Base-by-base conservation (phyloP, 2,797 vertebrate species). In the Podarcis siculus region DNA sequence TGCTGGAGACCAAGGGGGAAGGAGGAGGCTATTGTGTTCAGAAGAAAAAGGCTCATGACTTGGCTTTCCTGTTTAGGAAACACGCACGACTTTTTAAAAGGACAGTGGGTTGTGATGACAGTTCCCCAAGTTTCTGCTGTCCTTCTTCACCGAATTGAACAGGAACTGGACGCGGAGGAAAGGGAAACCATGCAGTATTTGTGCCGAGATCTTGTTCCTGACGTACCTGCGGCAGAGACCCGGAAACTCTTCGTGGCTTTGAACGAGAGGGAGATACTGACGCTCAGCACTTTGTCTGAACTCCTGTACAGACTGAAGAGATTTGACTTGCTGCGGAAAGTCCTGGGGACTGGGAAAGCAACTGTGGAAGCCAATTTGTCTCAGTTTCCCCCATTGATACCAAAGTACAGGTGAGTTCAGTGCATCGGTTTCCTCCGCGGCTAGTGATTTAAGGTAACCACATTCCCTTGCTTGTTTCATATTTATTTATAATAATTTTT, bases 351-450 rank as follows among this genome's bases (percentile, higher is more conserved):
- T 79, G 97, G 92, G 93, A 97, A 87, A 58, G 86, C 61, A 0
- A 69, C 96, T 0, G 96, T 97, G 83, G 98, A 98, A 93, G 92
- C 86, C 55, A 55, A 90, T 37, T 91, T 98, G 84, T 64, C 19
- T n/a, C 89, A 81, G n/a, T 82, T 86, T 42, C 83, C 93, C 19
- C 94, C 82, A 13, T 84, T 96, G 12, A 82, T 99, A 55, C 96
- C 98, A 1, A 95, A 94, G 82, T 99, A 98, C 95, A 98, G 98
- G 98, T 99, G 96, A 95, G 79, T 45, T 0, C 71, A 82, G 5
- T 78, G 3, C 79, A 82, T 88, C 10, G 27, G 8, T 30, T 90
- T 37, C 82, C 35, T 35, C 25, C 49, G 1, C 0, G 3, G 13
- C 49, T 55, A 55, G 49, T 55, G 49, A 55, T 55, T 55, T 55